Conservation (phyloP, 2,113 vertebrate species). For the Engystomops pustulosus region DNA sequence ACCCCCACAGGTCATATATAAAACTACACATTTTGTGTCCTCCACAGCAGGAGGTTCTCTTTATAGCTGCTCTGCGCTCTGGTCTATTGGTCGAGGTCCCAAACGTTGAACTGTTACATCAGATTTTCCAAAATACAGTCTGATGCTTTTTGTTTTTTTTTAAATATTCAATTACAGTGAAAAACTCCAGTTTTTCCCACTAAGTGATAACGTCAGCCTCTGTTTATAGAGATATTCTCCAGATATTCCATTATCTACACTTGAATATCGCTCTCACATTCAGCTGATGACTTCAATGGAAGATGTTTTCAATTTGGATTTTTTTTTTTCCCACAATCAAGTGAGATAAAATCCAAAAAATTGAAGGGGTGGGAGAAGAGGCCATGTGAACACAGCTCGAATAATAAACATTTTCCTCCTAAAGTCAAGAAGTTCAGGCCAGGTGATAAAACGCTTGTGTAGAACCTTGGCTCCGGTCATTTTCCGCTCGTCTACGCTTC, state of each 20-base stretch:
- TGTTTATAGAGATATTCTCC: not conserved
- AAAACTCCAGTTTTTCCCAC: too few relatives aligned
- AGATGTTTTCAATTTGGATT: not conserved
- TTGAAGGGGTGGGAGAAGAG: not conserved
- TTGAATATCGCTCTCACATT: not conserved
- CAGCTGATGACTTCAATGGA: not conserved
- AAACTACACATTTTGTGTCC: not conserved
- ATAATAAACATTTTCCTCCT: slow-evolving; percentile 46
- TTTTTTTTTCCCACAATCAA: not conserved
- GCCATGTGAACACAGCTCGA: not conserved
- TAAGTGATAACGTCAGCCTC: too few relatives aligned
- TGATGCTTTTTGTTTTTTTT: too few relatives aligned
- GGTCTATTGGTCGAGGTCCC: not conserved
- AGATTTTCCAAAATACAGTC: too few relatives aligned
- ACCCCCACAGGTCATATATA: not conserved
- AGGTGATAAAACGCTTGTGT: slow-evolving; percentile 63
- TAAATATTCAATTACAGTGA: too few relatives aligned
- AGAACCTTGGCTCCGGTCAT: slow-evolving; percentile 50
- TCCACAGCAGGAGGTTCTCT: not conserved
- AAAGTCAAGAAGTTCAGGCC: slow-evolving; percentile 55
- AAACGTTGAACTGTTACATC: not conserved
- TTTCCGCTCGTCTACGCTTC: slow-evolving; percentile 59
- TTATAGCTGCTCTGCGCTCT: not conserved
- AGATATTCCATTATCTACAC: not conserved
- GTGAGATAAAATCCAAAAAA: not conserved